phyloP scores from a whole-genome alignment of 1,140 invertebrate genomes.

The Dysdera silvatica region DNA sequence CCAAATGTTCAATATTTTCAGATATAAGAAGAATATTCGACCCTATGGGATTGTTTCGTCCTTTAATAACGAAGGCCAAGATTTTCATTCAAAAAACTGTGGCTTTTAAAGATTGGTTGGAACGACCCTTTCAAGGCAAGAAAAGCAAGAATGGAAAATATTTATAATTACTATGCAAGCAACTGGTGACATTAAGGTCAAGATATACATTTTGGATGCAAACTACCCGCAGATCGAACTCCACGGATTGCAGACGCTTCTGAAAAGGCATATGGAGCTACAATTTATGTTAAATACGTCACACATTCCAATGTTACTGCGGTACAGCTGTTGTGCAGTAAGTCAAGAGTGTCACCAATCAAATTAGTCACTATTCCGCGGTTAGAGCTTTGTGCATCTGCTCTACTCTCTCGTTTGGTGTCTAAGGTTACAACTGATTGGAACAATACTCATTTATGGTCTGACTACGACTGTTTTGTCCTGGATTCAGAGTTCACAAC shows the following conservation, averaged over 20 bases:
- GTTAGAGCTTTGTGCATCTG: conserved; percentile 12
- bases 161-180: too few relatives aligned
- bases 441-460: conserved; percentile 34
- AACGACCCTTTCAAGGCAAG: too few relatives aligned
- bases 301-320: background rate
- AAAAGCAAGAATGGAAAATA: too few relatives aligned
- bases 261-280: conserved; percentile 24
- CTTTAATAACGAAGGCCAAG: too few relatives aligned
- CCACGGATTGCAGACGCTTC: conserved; percentile 24
- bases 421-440: background rate
- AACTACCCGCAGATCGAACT: too few relatives aligned
- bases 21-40: too few relatives aligned
- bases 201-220: too few relatives aligned
- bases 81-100: too few relatives aligned
- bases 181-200: too few relatives aligned
- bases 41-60: too few relatives aligned
- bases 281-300: conserved; percentile 14
- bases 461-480: conserved; percentile 39
- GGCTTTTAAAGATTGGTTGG: too few relatives aligned
- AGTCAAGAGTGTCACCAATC: conserved; percentile 22
- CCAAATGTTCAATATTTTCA: too few relatives aligned
- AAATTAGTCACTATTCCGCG: conserved; percentile 18
- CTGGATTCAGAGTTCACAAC: conserved; percentile 38
- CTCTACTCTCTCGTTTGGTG: conserved; percentile 10
- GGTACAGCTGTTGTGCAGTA: conserved; percentile 7